These are phyloP conservation scores for Ceratosolen solmsi DNA, from an alignment of 1,140 invertebrate genomes.

Conservation along the genomic window DNA sequence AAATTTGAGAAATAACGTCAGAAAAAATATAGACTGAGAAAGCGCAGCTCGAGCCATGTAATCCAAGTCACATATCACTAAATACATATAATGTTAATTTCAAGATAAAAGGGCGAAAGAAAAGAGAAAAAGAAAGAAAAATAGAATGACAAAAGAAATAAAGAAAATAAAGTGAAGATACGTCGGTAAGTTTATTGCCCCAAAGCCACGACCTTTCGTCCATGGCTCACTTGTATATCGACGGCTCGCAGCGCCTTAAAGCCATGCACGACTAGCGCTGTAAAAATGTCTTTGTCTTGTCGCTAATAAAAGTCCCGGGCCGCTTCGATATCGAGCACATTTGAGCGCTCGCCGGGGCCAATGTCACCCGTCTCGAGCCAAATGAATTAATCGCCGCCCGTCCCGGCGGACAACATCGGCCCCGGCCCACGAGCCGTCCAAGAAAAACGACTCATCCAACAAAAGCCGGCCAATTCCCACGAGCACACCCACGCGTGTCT, in stretches of 20 bases:
- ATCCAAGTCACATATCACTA: too few relatives aligned
- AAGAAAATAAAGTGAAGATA: too few relatives aligned
- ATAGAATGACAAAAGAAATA: too few relatives aligned
- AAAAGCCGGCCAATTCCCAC: not conserved
- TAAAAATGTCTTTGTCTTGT: not conserved
- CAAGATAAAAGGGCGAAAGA: not conserved
- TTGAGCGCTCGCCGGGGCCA: not conserved
- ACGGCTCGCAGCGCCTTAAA: too few relatives aligned
- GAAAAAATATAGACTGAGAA: too few relatives aligned
- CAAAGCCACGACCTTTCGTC: not conserved
- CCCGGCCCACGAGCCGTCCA: not conserved
- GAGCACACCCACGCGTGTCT: not conserved
- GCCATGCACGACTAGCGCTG: conserved; percentile 9
- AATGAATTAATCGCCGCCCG: not conserved
- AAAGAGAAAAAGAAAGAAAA: too few relatives aligned
- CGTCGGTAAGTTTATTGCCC: conserved; percentile 34
- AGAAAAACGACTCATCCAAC: not conserved
- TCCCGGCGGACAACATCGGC: not conserved
- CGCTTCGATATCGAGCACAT: not conserved
- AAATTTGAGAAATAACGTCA: too few relatives aligned
- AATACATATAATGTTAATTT: too few relatives aligned
- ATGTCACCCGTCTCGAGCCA: not conserved
- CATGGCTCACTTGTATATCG: too few relatives aligned
- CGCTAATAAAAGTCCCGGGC: not conserved
- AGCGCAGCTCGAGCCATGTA: too few relatives aligned